Evolutionary conservation across 2,888 invertebrate species (phyloP), one percentile per base, ranked within the genome.

Genomic region (Drosophila rubida): DNA sequence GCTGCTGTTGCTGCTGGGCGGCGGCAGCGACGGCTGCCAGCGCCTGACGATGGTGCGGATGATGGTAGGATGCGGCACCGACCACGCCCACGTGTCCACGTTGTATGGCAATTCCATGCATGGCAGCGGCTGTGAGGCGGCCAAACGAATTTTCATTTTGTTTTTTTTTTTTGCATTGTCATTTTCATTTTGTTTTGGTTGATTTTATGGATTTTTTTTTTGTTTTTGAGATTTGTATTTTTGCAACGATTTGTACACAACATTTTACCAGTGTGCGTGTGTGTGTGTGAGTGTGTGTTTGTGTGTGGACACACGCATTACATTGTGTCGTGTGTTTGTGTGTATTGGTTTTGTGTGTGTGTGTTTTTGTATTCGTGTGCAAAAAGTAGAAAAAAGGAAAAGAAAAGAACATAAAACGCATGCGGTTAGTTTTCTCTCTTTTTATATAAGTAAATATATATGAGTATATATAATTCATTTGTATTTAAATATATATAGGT

Each of bases 21-120:
- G 80, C 95, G 62, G 95, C 94, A 83, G 95, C 94, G 78, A 90
- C 87, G 73, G 95, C 96, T 82, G 95, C 96, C 83, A 96, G 77
- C 90, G 95, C 95, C 68, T 84, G 90, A 80, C 90, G 85, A 66
- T 86, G 88, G 44, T 88, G 82, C 84, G 87, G 67, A 68, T 85
- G 82, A 75, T 84, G 84, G 74, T 89, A 91, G 71, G 90, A 87
- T 53, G 88, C 93, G 69, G 94, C 94, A 80, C 79, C 93, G 89
- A 88, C 95, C 94, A 91, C 96, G 93, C 88, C 96, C 78, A 90
- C 81, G 63, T 89, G 90, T 78, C 91, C 96, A 89, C 96, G 94
- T 90, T 96, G 96, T 88, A 97, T 95, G 78, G 96, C 96, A 86
- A 96, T 96, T 87, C 96, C 97, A 91, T 96, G 94, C 90, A 97